A percentile compares a stretch with the other conserved stretches of the same genome.
Evolutionary conservation across 2,888 invertebrate genomes (phyloP).

Genomic region (Trachelus iudaicus): DNA sequence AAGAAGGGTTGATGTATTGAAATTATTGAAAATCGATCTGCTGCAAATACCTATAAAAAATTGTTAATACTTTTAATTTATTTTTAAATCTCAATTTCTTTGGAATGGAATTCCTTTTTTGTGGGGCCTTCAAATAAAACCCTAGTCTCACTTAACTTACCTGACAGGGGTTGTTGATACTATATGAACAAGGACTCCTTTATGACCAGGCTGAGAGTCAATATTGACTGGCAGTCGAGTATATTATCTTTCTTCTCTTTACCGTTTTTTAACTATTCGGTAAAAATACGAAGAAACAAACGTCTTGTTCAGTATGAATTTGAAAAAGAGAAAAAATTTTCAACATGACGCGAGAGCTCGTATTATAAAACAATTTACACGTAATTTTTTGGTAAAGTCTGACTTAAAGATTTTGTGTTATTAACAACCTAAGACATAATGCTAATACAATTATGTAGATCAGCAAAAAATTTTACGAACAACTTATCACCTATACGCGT

Average conservation of each 20-base stretch:
- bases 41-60: neutral
- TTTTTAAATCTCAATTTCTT: neutral
- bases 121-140: neutral
- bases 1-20: neutral
- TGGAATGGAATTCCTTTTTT: neutral
- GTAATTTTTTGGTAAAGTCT: neutral
- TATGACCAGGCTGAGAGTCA: neutral
- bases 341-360: neutral
- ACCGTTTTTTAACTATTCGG: neutral
- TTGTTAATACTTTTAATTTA: neutral
- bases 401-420: neutral
- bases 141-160: neutral
- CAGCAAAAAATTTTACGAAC: neutral
- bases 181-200: neutral
- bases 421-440: neutral
- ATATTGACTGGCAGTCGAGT: neutral
- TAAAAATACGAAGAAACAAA: neutral
- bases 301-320: neutral
- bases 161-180: neutral
- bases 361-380: neutral
- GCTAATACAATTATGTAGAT: neutral
- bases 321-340: neutral
- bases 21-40: neutral
- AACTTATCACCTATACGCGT: neutral
- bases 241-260: neutral